These are phyloP conservation scores for Scarus forsteni DNA, from an alignment of 2,797 vertebrate species.

Conservation along the genomic window DNA sequence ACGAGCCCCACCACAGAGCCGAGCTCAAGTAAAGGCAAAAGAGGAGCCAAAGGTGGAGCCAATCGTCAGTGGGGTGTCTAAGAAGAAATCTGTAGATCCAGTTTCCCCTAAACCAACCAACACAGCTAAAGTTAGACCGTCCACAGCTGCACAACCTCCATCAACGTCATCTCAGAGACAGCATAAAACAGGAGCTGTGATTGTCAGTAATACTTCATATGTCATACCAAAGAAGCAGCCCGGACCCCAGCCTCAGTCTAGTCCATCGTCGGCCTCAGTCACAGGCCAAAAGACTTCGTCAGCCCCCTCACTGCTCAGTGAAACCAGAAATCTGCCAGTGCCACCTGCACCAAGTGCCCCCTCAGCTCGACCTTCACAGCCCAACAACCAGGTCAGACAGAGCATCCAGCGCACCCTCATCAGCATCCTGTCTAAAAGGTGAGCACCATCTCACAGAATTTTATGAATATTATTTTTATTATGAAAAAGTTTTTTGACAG, in stretches of 20 bases:
- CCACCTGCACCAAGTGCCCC: slow-evolving; percentile 83
- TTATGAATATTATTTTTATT: not conserved
- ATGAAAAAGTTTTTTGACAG: slow-evolving; percentile 1
- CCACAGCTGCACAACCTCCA: slow-evolving; percentile 46
- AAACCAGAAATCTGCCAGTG: slow-evolving; percentile 73
- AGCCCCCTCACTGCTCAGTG: slow-evolving; percentile 61
- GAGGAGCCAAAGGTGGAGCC: slow-evolving; percentile 77
- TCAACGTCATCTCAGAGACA: slow-evolving; percentile 60
- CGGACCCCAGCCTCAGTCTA: slow-evolving; percentile 56
- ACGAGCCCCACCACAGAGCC: slow-evolving; percentile 17
- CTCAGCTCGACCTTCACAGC: slow-evolving; percentile 81
- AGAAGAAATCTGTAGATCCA: slow-evolving; percentile 52
- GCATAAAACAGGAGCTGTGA: slow-evolving; percentile 71
- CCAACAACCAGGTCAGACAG: slow-evolving; percentile 94
- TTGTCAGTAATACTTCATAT: slow-evolving; percentile 70
- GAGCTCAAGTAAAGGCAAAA: slow-evolving; percentile 65
- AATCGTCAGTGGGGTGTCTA: slow-evolving; percentile 47
- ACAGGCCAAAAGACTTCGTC: slow-evolving; percentile 55
- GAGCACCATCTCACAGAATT: slow-evolving; percentile 51
- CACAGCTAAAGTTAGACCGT: slow-evolving; percentile 49
- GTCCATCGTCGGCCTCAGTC: slow-evolving; percentile 49
- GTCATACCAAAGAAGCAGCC: slow-evolving; percentile 76
- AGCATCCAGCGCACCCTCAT: slow-evolving; percentile 94
- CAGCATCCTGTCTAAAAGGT: slow-evolving; percentile 95
- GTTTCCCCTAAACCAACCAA: slow-evolving; percentile 48